These are phyloP conservation scores for Hystrix cristata DNA, from an alignment of 2,113 vertebrate genomes.

Conservation along the genomic window DNA sequence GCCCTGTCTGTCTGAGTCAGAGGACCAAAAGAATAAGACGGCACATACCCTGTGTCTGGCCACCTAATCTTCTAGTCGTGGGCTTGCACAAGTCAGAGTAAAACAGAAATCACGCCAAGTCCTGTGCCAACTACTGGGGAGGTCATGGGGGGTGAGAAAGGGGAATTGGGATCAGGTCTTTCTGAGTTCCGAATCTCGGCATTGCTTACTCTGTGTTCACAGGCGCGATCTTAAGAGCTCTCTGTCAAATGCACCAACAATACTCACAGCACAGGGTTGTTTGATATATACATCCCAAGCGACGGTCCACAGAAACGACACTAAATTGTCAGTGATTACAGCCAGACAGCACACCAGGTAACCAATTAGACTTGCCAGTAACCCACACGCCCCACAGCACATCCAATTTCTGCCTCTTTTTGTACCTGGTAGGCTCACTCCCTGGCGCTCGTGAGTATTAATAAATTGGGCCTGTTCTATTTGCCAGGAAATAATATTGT, in stretches of 20 bases:
- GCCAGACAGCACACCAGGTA: not conserved
- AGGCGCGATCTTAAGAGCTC: not conserved
- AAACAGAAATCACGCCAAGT: not conserved
- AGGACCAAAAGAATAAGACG: not conserved
- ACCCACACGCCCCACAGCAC: not conserved
- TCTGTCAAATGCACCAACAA: not conserved
- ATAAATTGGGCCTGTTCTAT: slow-evolving; percentile 21
- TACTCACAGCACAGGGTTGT: not conserved
- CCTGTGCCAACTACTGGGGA: not conserved
- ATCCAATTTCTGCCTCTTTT: slow-evolving; percentile 7
- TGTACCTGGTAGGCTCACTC: not conserved
- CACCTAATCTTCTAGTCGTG: not conserved
- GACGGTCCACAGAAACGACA: not conserved
- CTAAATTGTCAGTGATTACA: not conserved
- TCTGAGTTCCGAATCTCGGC: not conserved
- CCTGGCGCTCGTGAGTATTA: not conserved
- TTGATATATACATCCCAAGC: not conserved
- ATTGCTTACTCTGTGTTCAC: not conserved
- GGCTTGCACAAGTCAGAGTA: not conserved
- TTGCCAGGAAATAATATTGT: slow-evolving; percentile 1
- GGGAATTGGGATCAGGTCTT: not conserved
- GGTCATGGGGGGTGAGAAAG: not conserved
- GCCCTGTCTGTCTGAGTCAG: not conserved
- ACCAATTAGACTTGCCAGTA: not conserved
- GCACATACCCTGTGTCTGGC: not conserved